Percentiles rank a stretch among this genome's conserved stretches.
Conservation (phyloP, 2,797 vertebrate species). For the Mustela erminea region DNA sequence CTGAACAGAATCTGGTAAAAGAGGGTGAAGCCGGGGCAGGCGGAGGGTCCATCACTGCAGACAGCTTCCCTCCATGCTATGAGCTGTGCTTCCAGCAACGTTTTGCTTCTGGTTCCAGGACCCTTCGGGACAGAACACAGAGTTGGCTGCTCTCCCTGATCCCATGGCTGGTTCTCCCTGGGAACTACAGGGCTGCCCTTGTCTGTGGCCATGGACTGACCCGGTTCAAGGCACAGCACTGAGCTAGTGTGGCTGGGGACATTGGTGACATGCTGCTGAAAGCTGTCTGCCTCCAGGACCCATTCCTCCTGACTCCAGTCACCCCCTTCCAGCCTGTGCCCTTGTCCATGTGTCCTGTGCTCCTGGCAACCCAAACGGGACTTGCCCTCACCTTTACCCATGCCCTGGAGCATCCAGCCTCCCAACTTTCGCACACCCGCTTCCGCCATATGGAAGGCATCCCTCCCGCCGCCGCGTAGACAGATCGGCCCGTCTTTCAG, state of each 20-base stretch:
- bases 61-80: rapidly evolving
- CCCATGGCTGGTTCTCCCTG: not conserved
- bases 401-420: rapidly evolving
- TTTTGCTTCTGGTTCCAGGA: not conserved
- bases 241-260: not conserved
- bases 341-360: not conserved
- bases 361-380: not conserved
- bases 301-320: not conserved
- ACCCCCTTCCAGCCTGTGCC: not conserved
- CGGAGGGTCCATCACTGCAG: not conserved
- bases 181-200: not conserved
- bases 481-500: not conserved
- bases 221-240: not conserved
- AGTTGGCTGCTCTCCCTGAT: not conserved
- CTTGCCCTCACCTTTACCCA: not conserved
- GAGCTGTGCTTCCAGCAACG: not conserved
- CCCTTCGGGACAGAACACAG: not conserved
- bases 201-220: not conserved
- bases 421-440: not conserved
- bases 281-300: not conserved
- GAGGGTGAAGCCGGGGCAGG: not conserved
- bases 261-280: not conserved
- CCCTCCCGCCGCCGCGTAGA: not conserved
- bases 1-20: not conserved
- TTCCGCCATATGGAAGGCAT: not conserved